phyloP scores from a whole-genome alignment of 2,113 vertebrate genomes.

The Nycticorax nycticorax region DNA sequence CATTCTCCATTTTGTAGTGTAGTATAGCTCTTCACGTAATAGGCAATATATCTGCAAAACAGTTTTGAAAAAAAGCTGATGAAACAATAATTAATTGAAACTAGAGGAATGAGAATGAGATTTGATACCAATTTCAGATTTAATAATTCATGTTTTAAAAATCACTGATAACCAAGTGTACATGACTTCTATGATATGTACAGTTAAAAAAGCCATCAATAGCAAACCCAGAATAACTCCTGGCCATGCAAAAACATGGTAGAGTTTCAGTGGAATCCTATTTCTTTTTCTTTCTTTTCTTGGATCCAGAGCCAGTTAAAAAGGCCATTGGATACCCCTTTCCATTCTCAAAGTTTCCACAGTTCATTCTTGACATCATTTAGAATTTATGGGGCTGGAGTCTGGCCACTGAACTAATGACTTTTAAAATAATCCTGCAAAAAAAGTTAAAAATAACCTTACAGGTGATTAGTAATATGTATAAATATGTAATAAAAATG shows the following conservation, averaged over 20 bases:
- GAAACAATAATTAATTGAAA: not conserved
- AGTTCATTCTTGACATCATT: not conserved
- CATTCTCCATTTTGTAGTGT: rapidly evolving
- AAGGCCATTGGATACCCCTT: not conserved
- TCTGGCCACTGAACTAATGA: not conserved
- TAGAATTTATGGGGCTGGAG: not conserved
- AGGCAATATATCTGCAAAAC: not conserved
- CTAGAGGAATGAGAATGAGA: not conserved
- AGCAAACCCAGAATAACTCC: not conserved
- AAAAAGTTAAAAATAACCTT: not conserved
- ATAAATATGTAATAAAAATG: not conserved
- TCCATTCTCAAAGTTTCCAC: not conserved
- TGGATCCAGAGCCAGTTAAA: not conserved
- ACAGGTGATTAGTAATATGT: not conserved
- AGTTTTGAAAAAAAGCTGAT: not conserved
- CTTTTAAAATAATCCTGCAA: not conserved
- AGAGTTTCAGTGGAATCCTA: not conserved
- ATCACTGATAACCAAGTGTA: not conserved
- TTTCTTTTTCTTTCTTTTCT: not conserved
- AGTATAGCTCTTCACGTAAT: not conserved
- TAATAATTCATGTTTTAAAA: not conserved
- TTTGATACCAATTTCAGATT: not conserved
- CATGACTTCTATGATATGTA: not conserved
- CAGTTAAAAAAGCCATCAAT: not conserved
- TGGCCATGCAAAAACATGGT: not conserved